Evolutionary conservation across 2,797 vertebrate genomes (phyloP).

Genomic region (Chrosomus eos): DNA sequence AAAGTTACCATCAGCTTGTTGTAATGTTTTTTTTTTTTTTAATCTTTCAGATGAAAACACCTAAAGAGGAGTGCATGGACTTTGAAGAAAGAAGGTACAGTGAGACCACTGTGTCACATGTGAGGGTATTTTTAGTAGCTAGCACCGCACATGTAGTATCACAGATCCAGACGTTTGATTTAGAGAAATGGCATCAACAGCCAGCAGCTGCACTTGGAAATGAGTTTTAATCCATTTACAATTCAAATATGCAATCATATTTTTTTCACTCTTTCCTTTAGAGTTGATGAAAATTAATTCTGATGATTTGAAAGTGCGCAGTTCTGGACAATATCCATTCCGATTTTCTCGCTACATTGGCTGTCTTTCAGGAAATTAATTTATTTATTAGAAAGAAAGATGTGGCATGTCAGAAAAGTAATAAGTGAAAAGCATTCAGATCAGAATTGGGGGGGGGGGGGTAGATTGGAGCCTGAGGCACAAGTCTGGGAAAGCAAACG

Average conservation of each 20-base stretch:
- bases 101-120: conserved; percentile 3
- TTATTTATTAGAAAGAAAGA: conserved; percentile 63
- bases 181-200: conserved; percentile 37
- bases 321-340: conserved; percentile 60
- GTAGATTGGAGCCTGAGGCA: conserved; percentile 32
- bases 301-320: conserved; percentile 62
- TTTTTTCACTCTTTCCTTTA: conserved; percentile 37
- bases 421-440: conserved; percentile 61
- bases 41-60: conserved; percentile 61
- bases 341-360: conserved; percentile 55
- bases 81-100: conserved; percentile 64
- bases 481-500: conserved; percentile 2
- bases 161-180: conserved; percentile 23
- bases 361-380: conserved; percentile 68
- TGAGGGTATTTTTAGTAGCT: conserved; percentile 42
- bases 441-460: conserved; percentile 51
- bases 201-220: conserved; percentile 50
- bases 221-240: conserved; percentile 57
- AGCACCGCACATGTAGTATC: background rate
- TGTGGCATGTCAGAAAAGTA: conserved; percentile 61
- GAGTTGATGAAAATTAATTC: conserved; percentile 67
- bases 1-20: background rate
- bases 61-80: conserved; percentile 61
- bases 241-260: conserved; percentile 56
- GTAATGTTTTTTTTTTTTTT: background rate